Percentiles rank a stretch among this genome's conserved stretches.
Conservation (phyloP, 2,888 invertebrate genomes). For the Polyploca ridens region DNA sequence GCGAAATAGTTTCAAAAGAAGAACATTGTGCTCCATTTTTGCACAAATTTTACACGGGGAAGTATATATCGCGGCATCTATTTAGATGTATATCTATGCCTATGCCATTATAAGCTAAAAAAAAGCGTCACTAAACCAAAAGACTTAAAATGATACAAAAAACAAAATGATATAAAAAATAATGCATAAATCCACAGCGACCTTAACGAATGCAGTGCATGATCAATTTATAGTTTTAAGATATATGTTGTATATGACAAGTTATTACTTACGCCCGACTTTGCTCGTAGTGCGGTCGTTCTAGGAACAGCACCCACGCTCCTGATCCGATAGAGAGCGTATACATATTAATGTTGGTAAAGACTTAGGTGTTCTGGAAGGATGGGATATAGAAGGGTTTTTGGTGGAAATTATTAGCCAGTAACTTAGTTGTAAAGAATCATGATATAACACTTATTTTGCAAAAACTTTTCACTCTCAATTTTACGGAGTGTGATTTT, state of each 20-base stretch:
- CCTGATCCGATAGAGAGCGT: slow-evolving; percentile 29
- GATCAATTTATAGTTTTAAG: slow-evolving; percentile 31
- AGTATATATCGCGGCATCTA: too few relatives aligned
- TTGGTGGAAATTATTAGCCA: too few relatives aligned
- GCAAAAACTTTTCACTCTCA: too few relatives aligned
- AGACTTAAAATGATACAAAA: background rate
- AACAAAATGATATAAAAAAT: background rate
- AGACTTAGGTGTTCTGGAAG: background rate
- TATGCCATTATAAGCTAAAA: too few relatives aligned
- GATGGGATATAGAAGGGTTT: background rate
- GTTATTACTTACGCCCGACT: slow-evolving; percentile 57
- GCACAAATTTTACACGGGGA: too few relatives aligned
- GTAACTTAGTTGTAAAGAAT: too few relatives aligned
- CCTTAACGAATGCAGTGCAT: background rate
- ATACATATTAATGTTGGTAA: slow-evolving; percentile 53
- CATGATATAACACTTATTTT: too few relatives aligned
- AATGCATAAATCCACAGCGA: background rate
- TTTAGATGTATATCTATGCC: too few relatives aligned
- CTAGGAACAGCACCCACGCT: slow-evolving; percentile 60
- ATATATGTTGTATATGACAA: slow-evolving; percentile 52
- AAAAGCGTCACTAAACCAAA: too few relatives aligned
- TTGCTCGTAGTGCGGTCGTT: slow-evolving; percentile 41
- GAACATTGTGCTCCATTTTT: too few relatives aligned
- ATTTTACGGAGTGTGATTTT: too few relatives aligned
- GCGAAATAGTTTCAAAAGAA: too few relatives aligned